Conservation (phyloP, 1,140 invertebrate species). For the Marisa cornuarietis region DNA sequence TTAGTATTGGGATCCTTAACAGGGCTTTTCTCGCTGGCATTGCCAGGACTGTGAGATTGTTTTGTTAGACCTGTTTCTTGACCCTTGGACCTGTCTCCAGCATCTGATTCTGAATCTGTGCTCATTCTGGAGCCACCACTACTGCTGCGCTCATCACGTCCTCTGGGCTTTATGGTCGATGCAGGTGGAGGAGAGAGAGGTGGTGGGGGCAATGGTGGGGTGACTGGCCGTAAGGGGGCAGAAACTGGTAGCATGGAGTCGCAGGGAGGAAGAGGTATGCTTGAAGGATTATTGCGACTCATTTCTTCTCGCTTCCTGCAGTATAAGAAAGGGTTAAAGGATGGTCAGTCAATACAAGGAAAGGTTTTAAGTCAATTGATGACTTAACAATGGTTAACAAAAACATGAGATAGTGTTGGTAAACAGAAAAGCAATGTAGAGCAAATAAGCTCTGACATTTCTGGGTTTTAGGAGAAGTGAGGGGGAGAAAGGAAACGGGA, state of each 20-base stretch:
- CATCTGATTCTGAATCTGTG: conserved; percentile 3
- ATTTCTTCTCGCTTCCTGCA: conserved; percentile 9
- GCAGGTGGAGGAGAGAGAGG: too few relatives aligned
- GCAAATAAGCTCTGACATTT: too few relatives aligned
- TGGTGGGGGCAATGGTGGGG: background rate
- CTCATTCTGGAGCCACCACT: background rate
- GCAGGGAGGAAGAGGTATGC: conserved; percentile 8
- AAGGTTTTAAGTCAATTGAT: too few relatives aligned
- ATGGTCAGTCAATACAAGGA: too few relatives aligned
- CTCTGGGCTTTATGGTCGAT: background rate
- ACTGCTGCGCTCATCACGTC: conserved; percentile 5
- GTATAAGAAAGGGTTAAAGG: background rate
- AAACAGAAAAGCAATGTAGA: too few relatives aligned
- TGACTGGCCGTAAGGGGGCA: conserved; percentile 4
- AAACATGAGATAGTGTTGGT: too few relatives aligned
- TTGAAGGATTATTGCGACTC: conserved; percentile 8
- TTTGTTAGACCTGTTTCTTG: background rate
- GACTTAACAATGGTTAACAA: too few relatives aligned
- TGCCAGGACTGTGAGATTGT: background rate
- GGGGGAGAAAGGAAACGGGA: too few relatives aligned
- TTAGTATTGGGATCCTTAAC: background rate
- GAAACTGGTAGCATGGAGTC: background rate
- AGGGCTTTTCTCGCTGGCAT: background rate
- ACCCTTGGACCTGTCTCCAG: background rate
- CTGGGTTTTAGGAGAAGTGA: too few relatives aligned